Base-by-base conservation (phyloP, 2,888 invertebrate genomes). In the Hylaea fasciaria region DNA sequence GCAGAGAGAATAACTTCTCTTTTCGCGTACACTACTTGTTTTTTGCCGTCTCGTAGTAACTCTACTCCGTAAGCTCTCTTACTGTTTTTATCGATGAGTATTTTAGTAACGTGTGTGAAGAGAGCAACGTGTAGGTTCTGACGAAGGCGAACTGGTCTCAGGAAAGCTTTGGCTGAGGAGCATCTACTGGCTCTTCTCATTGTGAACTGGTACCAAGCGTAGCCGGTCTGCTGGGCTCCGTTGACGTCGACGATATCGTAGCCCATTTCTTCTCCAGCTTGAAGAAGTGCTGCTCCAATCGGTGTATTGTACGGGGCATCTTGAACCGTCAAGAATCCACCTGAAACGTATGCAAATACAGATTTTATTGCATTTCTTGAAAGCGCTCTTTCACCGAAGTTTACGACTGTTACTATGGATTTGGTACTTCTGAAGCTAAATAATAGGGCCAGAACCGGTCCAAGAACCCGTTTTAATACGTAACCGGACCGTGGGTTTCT, bases 201-300 rank as follows among this genome's bases (percentile, higher is more conserved):
- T n/a, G 97, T 98, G 80, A 95, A 97, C 85, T 98, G 98, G 75
- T 95, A 97, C 78, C 97, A 95, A 0, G 95, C 95, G 78, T 96
- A 97, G 8, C 97, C 98, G 0, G 97, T 97, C 82, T 98, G 98
- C 73, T 96, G 94, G 0, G 93, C 96, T 0, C 97, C 97, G 79
- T 98, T 98, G 0, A 97, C 94, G 84, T 98, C 98, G 0, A 95
- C 82, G 56, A 97, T 94, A 57, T 97, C 96, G 86, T 97, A 98
- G 22, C 97, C 97, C 96, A 97, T 96, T 85, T 98, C 97, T 81
- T 97, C 95, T n/a, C 96, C 97, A 0, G 97, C 97, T 91, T 97
- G 96, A 0, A 98, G 86, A 73, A 97, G 96, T 0, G 97, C 97
- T 0, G 95, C 94, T 0, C 97, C 97, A 39, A 98, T 85, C 0